A percentile compares a stretch with the other conserved stretches of the same genome.
phyloP scores from a whole-genome alignment of 1,140 invertebrate genomes.

The Scaptomyza montana region DNA sequence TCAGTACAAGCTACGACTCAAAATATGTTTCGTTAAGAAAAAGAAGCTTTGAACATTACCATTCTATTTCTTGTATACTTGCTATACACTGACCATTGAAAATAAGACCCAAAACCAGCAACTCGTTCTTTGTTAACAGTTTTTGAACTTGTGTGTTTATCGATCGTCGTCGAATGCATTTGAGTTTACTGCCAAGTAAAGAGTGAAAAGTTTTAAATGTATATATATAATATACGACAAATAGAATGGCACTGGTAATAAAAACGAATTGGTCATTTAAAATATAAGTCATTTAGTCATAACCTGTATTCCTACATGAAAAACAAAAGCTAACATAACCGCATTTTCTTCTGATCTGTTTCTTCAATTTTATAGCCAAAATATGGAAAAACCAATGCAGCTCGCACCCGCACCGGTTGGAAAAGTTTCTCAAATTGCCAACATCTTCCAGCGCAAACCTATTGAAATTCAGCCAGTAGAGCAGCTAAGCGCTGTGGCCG shows the following conservation, averaged over 20 bases:
- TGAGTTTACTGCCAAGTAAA: conserved; percentile 10
- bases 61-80: conserved; percentile 10
- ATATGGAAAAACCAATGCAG: conserved; percentile 90
- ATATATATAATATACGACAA: conserved; percentile 4
- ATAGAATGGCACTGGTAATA: conserved; percentile 65
- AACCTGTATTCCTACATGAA: too few species aligned
- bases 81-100: background rate
- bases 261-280: conserved; percentile 1
- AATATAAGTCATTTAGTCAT: too few species aligned
- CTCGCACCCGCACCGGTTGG: conserved; percentile 86
- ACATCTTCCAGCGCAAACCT: conserved; percentile 92
- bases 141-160: background rate
- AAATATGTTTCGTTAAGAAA: background rate
- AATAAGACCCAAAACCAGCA: conserved; percentile 35
- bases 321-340: too few species aligned
- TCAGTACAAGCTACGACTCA: conserved; percentile 39
- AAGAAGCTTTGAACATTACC: background rate
- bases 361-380: conserved; percentile 44
- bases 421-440: conserved; percentile 95
- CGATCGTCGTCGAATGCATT: too few species aligned
- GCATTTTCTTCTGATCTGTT: background rate
- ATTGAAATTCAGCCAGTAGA: conserved; percentile 81
- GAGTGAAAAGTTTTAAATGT: conserved; percentile 44
- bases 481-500: conserved; percentile 75
- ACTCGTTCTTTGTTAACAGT: conserved; percentile 5